phyloP scores from a whole-genome alignment of 2,888 invertebrate species.

The Acanthosepion pharaonis region DNA sequence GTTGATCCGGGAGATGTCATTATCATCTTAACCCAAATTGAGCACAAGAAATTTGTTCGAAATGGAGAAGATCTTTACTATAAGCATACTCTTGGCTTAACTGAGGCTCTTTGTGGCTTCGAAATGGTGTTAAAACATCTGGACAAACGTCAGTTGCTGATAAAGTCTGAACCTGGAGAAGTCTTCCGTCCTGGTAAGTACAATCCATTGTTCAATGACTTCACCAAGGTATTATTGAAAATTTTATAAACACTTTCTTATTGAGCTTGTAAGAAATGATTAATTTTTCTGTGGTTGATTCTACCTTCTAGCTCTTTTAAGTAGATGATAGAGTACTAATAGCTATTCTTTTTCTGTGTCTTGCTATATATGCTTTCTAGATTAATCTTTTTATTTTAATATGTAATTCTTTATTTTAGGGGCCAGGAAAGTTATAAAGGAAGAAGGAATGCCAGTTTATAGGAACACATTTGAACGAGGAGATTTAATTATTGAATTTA shows the following conservation, averaged over 20 bases:
- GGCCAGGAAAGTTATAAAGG: slow-evolving; percentile 82
- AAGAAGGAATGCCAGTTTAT: slow-evolving; percentile 92
- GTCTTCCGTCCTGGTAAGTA: slow-evolving; percentile 86
- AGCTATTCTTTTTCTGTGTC: no score
- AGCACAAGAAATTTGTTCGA: slow-evolving; percentile 86
- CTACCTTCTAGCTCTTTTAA: no score
- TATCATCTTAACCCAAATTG: slow-evolving; percentile 87
- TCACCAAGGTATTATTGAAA: no score
- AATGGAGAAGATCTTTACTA: slow-evolving; percentile 82
- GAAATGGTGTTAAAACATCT: slow-evolving; percentile 88
- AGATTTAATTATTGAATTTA: slow-evolving; percentile 89
- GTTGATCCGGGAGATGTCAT: slow-evolving; percentile 91
- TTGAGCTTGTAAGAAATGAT: no score
- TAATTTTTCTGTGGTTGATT: no score
- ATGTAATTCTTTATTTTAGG: slow-evolving; percentile 64
- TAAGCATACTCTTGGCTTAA: slow-evolving; percentile 84
- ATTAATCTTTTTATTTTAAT: no score
- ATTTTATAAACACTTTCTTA: no score
- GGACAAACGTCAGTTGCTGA: slow-evolving; percentile 87
- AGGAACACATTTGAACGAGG: slow-evolving; percentile 90
- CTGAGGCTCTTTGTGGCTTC: slow-evolving; percentile 94
- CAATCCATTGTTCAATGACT: no score
- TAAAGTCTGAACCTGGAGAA: slow-evolving; percentile 85
- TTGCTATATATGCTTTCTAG: neutral
- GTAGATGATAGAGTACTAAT: no score